Conservation (phyloP, 2,797 vertebrate genomes). For the Myotis planiceps region DNA sequence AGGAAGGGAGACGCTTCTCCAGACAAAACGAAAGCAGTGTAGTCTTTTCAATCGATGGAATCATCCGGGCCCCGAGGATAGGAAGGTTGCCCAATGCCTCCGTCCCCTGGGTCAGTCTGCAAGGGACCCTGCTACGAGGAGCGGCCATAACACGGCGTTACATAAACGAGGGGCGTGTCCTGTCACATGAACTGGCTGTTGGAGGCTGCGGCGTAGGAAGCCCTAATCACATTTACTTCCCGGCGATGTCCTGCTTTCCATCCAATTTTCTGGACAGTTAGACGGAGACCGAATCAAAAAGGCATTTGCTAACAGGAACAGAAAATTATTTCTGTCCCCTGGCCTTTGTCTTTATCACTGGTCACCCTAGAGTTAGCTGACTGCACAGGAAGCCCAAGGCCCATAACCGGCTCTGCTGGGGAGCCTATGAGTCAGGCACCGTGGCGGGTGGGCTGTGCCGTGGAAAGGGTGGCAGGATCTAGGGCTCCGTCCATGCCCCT, state of each 20-base stretch:
- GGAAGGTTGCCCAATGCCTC: not conserved
- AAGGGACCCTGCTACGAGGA: not conserved
- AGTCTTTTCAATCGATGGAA: not conserved
- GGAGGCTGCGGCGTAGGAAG: not conserved
- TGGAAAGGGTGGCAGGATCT: not conserved
- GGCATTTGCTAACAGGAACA: conserved; percentile 27
- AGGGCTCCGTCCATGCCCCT: accelerated
- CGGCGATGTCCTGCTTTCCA: not conserved
- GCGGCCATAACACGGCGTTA: not conserved
- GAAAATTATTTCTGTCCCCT: not conserved
- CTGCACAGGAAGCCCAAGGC: not conserved
- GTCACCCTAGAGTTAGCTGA: not conserved
- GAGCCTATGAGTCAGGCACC: not conserved
- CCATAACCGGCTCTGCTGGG: not conserved
- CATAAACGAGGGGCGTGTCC: not conserved
- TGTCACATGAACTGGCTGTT: not conserved
- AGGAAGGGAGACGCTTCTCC: not conserved
- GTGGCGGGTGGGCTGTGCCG: not conserved
- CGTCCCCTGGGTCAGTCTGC: not conserved
- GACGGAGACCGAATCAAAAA: conserved; percentile 28
- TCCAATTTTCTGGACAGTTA: conserved; percentile 57
- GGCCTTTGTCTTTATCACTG: conserved; percentile 34
- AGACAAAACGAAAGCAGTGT: not conserved
- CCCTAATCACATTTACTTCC: conserved; percentile 43
- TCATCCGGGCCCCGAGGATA: accelerated